Percentiles rank a stretch among this genome's conserved stretches.
Evolutionary conservation across 2,888 invertebrate species (phyloP).

Genomic region (Cremastinae sp.): DNA sequence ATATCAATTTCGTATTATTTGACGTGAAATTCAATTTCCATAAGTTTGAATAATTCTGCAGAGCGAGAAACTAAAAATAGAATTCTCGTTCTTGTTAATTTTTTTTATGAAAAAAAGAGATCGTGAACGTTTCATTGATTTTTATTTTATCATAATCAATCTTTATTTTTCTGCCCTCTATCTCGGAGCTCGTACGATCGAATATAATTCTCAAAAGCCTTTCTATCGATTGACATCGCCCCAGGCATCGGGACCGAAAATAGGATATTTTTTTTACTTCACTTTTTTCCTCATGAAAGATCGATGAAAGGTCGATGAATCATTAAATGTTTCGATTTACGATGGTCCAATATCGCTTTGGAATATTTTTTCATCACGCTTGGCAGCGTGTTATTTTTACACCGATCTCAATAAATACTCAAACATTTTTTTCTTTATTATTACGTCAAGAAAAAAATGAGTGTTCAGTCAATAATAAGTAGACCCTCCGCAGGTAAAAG

Average conservation of each 20-base stretch:
- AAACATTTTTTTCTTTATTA: constrained; percentile 13
- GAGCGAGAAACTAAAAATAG: no score
- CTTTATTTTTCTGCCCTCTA: neutral
- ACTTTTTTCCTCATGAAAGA: no score
- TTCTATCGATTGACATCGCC: no score
- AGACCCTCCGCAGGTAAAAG: constrained; percentile 15
- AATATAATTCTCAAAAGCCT: constrained; percentile 6
- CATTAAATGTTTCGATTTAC: neutral
- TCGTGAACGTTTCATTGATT: neutral
- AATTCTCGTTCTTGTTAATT: neutral
- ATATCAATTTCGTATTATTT: no score
- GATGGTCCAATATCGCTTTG: constrained; percentile 23
- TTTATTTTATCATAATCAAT: constrained; percentile 19
- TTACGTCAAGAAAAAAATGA: neutral
- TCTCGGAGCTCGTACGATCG: neutral
- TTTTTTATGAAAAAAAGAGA: neutral
- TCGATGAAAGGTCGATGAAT: neutral
- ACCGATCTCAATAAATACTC: constrained; percentile 16
- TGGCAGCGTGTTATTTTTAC: neutral
- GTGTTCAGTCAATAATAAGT: constrained; percentile 19
- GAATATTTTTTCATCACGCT: neutral
- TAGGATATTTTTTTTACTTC: no score
- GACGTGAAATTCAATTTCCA: no score
- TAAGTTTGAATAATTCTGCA: no score
- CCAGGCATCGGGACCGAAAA: no score